Base-by-base conservation (phyloP, 1,140 invertebrate genomes). In the Lucilia cuprina region DNA sequence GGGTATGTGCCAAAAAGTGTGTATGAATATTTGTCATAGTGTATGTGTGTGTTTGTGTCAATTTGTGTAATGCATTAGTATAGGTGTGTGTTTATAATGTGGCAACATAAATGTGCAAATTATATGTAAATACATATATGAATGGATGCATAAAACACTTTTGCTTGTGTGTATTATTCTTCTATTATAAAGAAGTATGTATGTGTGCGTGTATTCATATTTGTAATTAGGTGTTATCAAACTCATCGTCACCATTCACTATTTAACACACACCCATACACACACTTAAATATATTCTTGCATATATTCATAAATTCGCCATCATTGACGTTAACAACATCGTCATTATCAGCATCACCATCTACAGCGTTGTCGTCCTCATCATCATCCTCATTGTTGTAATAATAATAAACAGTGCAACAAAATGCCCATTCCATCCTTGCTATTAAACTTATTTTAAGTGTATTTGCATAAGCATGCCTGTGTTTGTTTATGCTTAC, bases 101-200 rank as follows among this genome's bases (percentile, higher is more conserved):
- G 82, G 34, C 82, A 41, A 55, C 47, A 83, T 83, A 74, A 74
- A 74, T 74, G 65, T 83, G 55, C 55, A 65, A 70, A 65, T 83
- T 70, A 83, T 55, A 82, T 65, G 50, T 74, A 83, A 65, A 83
- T 47, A 83, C 82, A 83, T 47, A 9, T 50, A 65, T 47, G 35
- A 41, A 41, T 41, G 41, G 41, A 3, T 41, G 41, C 55, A 65
- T 12, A 47, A 12, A n/a, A 55, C 50, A 55, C 41, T 41, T 30
- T 30, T 49, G 49, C 49, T 49, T 49, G 49, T 41, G 10, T 10
- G 7, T 41, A 41, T 41, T 8, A 5, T 41, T 41, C 41, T 41
- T 41, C 41, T 41, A 41, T 41, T 41, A 10, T 41, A 41, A 41
- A n/a, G 50, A 2, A 17, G 50, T 17, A 14, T 55, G 50, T 55